Base-by-base conservation (phyloP, 2,113 vertebrate genomes). In the Tor tambroides region DNA sequence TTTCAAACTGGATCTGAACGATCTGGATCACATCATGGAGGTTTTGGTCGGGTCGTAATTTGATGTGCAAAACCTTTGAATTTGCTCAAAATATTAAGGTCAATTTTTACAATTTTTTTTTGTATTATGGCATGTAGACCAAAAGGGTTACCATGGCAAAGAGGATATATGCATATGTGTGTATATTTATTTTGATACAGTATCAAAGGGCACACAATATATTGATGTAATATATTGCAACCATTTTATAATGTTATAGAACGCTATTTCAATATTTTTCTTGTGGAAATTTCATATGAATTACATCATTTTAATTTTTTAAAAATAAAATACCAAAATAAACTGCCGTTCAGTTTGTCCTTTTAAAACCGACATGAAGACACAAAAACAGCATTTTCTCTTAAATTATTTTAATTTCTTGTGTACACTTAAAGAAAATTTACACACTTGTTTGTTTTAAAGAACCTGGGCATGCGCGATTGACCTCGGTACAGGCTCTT, bases 401-500 rank as follows among this genome's bases (percentile, higher is more conserved):
- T 98, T 97, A 97, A 98, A 97, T 98, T 96, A 97, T 94, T 97
- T 97, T 99, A 97, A 98, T 99, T 97, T 95, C 88, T 95, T 95
- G 95, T 98, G 95, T 98, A 97, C 96, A 97, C 97, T 98, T 98
- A 98, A 97, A 98, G 97, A 96, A 96, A 98, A 97, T 98, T 96
- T 98, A 98, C 97, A 98, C 96, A 97, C 92, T 86, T 89, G 28
- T 83, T 86, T 72, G 67, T 74, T 69, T 72, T 76, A 95, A 96
- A 96, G 96, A 96, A 96, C 95, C 96, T 93, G 93, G 95, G 95
- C 97, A 98, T 98, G 98, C 97, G 96, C 92, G 90, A 94, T 83
- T 93, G 94, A 96, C 96, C 96, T 96, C 95, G 95, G 95, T 92
- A 96, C 95, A 96, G 96, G 96, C 95, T 97, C 96, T 95, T 97